phyloP scores from a whole-genome alignment of 2,113 vertebrate genomes.

The Scytalopus superciliaris region DNA sequence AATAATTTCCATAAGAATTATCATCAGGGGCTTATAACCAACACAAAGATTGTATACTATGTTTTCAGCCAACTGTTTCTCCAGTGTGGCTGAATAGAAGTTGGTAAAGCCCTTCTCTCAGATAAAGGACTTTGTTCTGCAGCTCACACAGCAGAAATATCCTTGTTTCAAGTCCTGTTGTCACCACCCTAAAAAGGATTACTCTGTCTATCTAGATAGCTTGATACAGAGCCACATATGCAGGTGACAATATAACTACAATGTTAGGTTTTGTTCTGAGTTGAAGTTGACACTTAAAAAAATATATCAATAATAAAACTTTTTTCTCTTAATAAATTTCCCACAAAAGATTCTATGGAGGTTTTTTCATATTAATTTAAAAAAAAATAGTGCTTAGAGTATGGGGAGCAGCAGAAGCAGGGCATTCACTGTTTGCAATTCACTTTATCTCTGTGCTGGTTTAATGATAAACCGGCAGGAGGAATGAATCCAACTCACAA shows the following conservation, averaged over 20 bases:
- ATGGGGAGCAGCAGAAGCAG: not conserved
- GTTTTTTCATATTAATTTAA: not conserved
- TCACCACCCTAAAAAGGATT: not conserved
- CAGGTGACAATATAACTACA: not conserved
- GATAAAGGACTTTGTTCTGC: not conserved
- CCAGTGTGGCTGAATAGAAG: not conserved
- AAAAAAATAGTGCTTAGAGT: not conserved
- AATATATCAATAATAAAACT: not conserved
- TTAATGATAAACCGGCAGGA: too few relatives aligned
- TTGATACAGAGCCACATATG: not conserved
- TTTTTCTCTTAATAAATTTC: not conserved
- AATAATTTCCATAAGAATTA: constrained; percentile 37
- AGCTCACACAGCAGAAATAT: not conserved
- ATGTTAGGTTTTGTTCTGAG: not conserved
- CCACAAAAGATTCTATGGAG: not conserved
- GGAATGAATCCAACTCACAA: too few relatives aligned
- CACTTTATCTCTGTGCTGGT: not conserved
- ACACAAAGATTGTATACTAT: not conserved
- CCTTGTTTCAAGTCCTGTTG: not conserved
- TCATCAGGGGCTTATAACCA: not conserved
- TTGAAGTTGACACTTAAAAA: not conserved
- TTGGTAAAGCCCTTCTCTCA: not conserved
- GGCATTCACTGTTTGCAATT: not conserved
- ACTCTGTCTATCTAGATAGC: not conserved
- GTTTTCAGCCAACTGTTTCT: constrained; percentile 9